Base-by-base conservation (phyloP, 2,888 invertebrate genomes). In the Campoplex capitator region DNA sequence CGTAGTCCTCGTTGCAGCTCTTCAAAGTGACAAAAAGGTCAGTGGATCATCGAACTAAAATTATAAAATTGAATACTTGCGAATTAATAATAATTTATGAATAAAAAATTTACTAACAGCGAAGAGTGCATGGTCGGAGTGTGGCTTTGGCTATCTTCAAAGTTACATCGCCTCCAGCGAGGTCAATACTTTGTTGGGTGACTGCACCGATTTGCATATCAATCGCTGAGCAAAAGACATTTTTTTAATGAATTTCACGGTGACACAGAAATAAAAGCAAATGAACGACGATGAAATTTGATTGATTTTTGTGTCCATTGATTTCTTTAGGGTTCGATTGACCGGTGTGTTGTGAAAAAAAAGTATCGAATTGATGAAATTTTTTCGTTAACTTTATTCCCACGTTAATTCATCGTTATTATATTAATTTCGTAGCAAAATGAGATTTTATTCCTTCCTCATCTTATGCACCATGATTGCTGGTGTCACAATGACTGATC, bases 371-470 rank as follows among this genome's bases (percentile, higher is more conserved):
- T 58, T 28, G 4, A 58, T 58, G 3, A 11, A 28, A 28, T 58
- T 9, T 11, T 9, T 11, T 32, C 28, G 58, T 9, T 0, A 58
- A 3, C 13, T 58, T 58, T 32, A 1, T 32, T 4, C 13, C 13
- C 32, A 4, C 4, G 58, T 16, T 62, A 2, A 58, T 28, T 58
- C 3, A 32, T 13, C 4, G 58, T 58, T 2, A 48, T 9, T 38
- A 23, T 45, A 6, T 16, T 18, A 51, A 8, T 71, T 48, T 48
- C 23, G 48, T 45, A 45, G 45, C 45, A 73, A 56, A 75, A 75
- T 75, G 75, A 45, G 45, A 9, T 75, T 58, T 28, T n/a, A 23
- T 48, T 23, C 38, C n/a, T 8, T 77, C 8, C 38, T 77, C 6
- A 38, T 42, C 18, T 56, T 28, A 45, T 56, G n/a, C 18, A 51